Base-by-base conservation (phyloP, 2,888 invertebrate species). In the Tachina grossa region DNA sequence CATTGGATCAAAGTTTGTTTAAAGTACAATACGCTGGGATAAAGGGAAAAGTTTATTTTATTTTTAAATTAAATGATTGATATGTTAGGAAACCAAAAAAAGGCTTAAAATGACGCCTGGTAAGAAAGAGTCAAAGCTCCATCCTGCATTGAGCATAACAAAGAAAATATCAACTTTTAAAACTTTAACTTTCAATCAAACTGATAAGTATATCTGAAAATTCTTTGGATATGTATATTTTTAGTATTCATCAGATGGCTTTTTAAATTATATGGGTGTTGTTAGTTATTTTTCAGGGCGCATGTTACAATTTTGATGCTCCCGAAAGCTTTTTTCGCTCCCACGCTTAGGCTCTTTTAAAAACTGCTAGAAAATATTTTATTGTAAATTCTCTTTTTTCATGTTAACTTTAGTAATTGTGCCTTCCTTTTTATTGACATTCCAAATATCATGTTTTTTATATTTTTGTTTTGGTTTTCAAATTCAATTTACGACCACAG, bases 261-360 rank as follows among this genome's bases (percentile, higher is more conserved):
- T 55, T n/a, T 31, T 5, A 31, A 31, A 57, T 41, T 57, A 66
- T n/a, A 75, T 86, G 86, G 86, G 86, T 86, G 86, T 86, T 82
- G 86, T 82, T 86, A 79, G 47, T 51, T 55, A 10, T 63, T 14
- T 9, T 6, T 11, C 11, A 78, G 19, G n/a, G 84, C 86, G 86
- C 86, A 86, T 66, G 84, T 53, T 68, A n/a, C n/a, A 4, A 9
- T 45, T 76, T 71, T 61, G 14, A 14, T 45, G 9, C 72, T 77
- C 72, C 49, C 31, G 11, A 49, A 49, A 51, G 57, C 43, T 74
- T 4, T 22, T 45, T 13, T 31, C 41, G 41, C 65, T 66, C 14
- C 6, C 6, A 6, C 31, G 31, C 1, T 6, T 31, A 31, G 31
- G 0, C 31, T 43, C 22, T 61, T 31, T 53, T 22, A 10, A n/a